Conservation (phyloP, 1,140 invertebrate genomes). For the Hylaeus volcanicus region DNA sequence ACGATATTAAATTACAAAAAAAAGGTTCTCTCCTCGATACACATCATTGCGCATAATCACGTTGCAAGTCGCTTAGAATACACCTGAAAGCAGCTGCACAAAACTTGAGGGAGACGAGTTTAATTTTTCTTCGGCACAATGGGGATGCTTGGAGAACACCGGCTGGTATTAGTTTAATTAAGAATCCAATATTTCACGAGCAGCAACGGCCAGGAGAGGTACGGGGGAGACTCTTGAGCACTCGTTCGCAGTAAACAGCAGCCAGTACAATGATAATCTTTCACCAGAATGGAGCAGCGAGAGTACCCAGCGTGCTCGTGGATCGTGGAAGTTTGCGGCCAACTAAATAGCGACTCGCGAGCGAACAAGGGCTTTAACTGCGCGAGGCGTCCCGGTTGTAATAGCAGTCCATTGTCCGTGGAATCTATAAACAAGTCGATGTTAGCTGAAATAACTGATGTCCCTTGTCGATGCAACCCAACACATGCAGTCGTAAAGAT, state of each 20-base stretch:
- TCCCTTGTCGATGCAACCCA: neutral
- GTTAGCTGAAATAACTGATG: neutral
- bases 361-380: conserved; percentile 18
- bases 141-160: neutral
- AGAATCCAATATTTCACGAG: conserved; percentile 31
- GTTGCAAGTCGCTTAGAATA: neutral
- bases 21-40: no score
- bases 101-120: neutral
- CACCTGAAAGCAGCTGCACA: neutral
- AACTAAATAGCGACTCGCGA: conserved; percentile 18
- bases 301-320: no score
- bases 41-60: neutral
- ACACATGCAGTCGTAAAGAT: no score
- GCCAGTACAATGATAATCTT: conserved; percentile 11
- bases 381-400: neutral
- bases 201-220: neutral
- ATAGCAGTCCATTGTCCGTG: conserved; percentile 22
- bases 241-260: neutral
- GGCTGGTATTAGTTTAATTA: conserved; percentile 22
- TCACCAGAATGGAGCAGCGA: neutral
- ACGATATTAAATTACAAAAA: neutral
- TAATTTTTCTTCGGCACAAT: neutral
- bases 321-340: conserved; percentile 34
- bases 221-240: neutral
- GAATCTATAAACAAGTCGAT: neutral